Evolutionary conservation across 2,797 vertebrate genomes (phyloP).

Genomic region (Schizopygopsis pylzovi): DNA sequence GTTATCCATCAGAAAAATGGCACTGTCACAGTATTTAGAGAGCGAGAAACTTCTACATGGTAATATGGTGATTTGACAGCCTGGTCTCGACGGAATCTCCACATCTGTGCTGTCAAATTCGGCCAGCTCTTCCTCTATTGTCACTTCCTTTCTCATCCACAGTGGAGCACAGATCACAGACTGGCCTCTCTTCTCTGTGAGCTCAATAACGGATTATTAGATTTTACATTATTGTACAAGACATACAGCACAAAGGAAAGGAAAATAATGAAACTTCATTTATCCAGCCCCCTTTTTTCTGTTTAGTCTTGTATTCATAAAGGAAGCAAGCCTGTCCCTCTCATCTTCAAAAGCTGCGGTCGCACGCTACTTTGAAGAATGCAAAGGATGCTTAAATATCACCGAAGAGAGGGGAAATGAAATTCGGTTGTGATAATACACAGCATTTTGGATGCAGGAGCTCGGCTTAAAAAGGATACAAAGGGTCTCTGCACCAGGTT

Average conservation of each 20-base stretch:
- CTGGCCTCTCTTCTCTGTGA: constrained; percentile 41
- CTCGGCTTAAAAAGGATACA: constrained; percentile 41
- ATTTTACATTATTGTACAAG: constrained; percentile 59
- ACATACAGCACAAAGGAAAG: constrained; percentile 50
- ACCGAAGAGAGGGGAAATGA: constrained; percentile 62
- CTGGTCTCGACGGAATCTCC: constrained; percentile 43
- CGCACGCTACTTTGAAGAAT: constrained; percentile 66
- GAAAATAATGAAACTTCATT: constrained; percentile 61
- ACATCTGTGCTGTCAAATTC: constrained; percentile 42
- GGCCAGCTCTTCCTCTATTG: constrained; percentile 42
- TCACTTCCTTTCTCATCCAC: constrained; percentile 17
- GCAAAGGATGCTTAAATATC: constrained; percentile 73
- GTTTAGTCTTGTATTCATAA: constrained; percentile 43
- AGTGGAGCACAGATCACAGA: constrained; percentile 46
- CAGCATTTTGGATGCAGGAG: constrained; percentile 37
- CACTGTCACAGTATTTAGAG: constrained; percentile 64
- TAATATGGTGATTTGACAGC: constrained; percentile 63
- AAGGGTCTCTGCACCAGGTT: constrained; percentile 18
- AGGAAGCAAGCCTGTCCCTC: constrained; percentile 43
- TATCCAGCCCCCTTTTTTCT: constrained; percentile 36
- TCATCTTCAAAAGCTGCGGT: constrained; percentile 67
- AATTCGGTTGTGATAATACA: constrained; percentile 60
- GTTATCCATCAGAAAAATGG: constrained; percentile 74
- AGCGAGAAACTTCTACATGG: constrained; percentile 45
- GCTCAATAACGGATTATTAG: constrained; percentile 55